Percentiles rank a stretch among this genome's conserved stretches.
Evolutionary conservation across 2,113 vertebrate genomes (phyloP).

Genomic region (Zosterops borbonicus): DNA sequence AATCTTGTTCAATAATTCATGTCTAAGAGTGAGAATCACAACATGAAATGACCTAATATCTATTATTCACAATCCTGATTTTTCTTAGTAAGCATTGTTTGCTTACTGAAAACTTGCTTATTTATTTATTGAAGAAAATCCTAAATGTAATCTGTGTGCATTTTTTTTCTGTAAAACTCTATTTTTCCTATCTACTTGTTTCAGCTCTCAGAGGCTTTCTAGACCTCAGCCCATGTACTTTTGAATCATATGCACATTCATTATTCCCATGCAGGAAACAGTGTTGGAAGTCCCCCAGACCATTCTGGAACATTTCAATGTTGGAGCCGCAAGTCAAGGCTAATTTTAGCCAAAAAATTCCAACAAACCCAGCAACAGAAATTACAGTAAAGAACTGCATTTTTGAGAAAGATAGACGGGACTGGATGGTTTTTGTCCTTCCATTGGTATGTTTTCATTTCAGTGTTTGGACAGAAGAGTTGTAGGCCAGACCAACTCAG

Average conservation of each 20-base stretch:
- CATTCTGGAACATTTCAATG: background rate
- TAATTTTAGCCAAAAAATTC: background rate
- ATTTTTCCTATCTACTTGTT: background rate
- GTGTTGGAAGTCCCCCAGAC: background rate
- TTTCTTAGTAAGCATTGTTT: background rate
- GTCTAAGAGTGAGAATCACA: background rate
- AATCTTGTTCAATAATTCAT: background rate
- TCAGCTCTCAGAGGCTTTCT: background rate
- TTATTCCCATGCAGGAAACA: background rate
- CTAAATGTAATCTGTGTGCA: background rate
- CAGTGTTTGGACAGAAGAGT: rapidly evolving
- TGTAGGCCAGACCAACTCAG: rapidly evolving
- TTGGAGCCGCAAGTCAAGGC: background rate
- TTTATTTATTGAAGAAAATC: background rate
- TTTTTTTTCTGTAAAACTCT: background rate
- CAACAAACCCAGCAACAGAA: background rate
- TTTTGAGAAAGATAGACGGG: background rate
- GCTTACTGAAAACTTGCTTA: background rate
- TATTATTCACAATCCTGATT: background rate
- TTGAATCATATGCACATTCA: background rate
- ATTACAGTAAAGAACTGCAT: background rate
- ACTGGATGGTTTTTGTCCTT: background rate
- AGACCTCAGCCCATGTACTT: background rate
- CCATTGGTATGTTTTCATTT: background rate
- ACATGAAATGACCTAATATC: background rate